Evolutionary conservation across 2,113 vertebrate genomes (phyloP).

Genomic region (Turdus rufiventris): DNA sequence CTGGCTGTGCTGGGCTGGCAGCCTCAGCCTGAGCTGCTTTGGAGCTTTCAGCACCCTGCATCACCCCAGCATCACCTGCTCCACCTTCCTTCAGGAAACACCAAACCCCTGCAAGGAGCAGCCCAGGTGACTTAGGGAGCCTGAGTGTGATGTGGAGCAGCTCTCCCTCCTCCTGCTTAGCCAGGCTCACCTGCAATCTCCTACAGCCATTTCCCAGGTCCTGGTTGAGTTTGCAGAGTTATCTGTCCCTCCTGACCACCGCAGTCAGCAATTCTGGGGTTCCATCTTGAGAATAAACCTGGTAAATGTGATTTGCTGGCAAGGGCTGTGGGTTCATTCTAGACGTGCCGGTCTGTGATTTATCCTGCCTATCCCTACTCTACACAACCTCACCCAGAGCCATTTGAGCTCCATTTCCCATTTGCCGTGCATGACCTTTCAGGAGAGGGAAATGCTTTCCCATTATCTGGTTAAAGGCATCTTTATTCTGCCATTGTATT

Average conservation of each 20-base stretch:
- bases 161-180: background rate
- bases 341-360: background rate
- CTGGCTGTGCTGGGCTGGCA: background rate
- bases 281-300: background rate
- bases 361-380: background rate
- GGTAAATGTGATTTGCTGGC: background rate
- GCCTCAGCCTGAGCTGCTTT: background rate
- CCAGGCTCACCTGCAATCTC: background rate
- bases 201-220: background rate
- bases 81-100: background rate
- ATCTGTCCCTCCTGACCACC: background rate
- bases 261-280: background rate
- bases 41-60: background rate
- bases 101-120: background rate
- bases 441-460: background rate
- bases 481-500: background rate
- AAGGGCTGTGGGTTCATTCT: background rate
- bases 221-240: background rate
- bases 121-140: background rate
- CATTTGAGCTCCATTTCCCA: background rate
- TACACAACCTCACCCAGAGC: background rate
- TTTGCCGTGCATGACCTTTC: background rate
- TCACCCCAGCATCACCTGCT: accelerated
- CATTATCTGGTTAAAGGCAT: background rate
- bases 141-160: background rate